These are phyloP conservation scores for Tolypeutes matacus DNA, from an alignment of 2,797 vertebrate species.

Conservation along the genomic window DNA sequence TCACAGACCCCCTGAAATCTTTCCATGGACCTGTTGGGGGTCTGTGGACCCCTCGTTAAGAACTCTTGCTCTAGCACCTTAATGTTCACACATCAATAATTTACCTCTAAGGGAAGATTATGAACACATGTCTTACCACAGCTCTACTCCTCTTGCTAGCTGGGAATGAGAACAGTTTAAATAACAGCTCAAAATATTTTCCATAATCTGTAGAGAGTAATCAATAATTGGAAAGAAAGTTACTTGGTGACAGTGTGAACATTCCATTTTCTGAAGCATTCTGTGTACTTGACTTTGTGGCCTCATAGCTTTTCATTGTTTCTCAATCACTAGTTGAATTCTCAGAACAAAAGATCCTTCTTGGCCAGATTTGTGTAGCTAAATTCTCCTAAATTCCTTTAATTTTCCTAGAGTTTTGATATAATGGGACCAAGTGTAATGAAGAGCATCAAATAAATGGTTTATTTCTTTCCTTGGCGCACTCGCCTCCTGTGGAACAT, in stretches of 20 bases:
- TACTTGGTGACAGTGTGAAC: background rate
- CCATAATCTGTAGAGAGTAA: slow-evolving; percentile 68
- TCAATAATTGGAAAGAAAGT: slow-evolving; percentile 54
- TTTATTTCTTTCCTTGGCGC: slow-evolving; percentile 22
- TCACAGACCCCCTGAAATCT: too few species aligned
- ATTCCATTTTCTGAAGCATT: slow-evolving; percentile 56
- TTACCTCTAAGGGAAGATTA: background rate
- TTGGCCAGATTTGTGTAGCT: background rate
- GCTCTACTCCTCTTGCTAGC: background rate
- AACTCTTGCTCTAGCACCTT: background rate
- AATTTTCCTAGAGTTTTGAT: slow-evolving; percentile 24
- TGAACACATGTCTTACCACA: background rate
- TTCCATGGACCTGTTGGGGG: too few species aligned
- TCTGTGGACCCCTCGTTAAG: too few species aligned
- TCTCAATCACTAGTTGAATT: background rate
- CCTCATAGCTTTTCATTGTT: background rate
- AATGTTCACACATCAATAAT: background rate
- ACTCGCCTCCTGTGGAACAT: background rate
- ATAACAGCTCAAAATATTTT: slow-evolving; percentile 65
- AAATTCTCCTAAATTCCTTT: background rate
- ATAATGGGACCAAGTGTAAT: background rate
- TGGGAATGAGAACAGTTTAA: slow-evolving; percentile 38
- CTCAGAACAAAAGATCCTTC: background rate
- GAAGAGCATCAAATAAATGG: background rate
- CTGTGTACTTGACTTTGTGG: background rate